A percentile compares a stretch with the other conserved stretches of the same genome.
phyloP scores from a whole-genome alignment of 2,888 invertebrate genomes.

The Calliphora vomitoria region DNA sequence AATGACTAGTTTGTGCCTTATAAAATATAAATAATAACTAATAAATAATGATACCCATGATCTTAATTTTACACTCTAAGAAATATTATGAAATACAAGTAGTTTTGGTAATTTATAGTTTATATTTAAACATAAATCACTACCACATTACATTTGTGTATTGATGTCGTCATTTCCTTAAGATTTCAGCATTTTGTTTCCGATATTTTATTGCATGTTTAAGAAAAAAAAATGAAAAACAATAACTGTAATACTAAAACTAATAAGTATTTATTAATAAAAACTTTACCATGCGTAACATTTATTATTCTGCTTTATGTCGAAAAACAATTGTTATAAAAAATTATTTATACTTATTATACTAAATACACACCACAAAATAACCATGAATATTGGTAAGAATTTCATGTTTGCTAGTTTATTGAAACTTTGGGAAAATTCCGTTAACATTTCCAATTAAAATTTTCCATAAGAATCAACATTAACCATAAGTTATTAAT shows the following conservation, averaged over 20 bases:
- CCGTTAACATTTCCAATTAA: neutral
- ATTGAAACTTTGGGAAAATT: neutral
- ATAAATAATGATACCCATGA: slow-evolving; percentile 11
- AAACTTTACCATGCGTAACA: slow-evolving; percentile 52
- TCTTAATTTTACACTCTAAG: slow-evolving; percentile 2
- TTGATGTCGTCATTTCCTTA: slow-evolving; percentile 35
- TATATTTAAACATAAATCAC: neutral
- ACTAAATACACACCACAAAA: neutral
- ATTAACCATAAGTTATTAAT: neutral
- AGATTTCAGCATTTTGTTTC: slow-evolving; percentile 44
- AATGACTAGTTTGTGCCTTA: neutral
- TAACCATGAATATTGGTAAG: slow-evolving; percentile 40
- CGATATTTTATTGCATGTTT: slow-evolving; percentile 27
- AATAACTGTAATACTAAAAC: neutral
- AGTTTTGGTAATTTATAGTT: neutral
- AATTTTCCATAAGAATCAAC: neutral
- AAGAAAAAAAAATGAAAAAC: slow-evolving; percentile 18
- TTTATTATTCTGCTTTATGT: neutral
- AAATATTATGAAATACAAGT: neutral
- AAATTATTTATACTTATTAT: neutral
- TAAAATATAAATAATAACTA: neutral
- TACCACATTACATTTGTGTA: no score
- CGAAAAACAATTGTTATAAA: neutral
- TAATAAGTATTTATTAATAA: neutral
- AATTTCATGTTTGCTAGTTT: neutral